phyloP scores from a whole-genome alignment of 2,888 invertebrate species.

The Cenopis cana region DNA sequence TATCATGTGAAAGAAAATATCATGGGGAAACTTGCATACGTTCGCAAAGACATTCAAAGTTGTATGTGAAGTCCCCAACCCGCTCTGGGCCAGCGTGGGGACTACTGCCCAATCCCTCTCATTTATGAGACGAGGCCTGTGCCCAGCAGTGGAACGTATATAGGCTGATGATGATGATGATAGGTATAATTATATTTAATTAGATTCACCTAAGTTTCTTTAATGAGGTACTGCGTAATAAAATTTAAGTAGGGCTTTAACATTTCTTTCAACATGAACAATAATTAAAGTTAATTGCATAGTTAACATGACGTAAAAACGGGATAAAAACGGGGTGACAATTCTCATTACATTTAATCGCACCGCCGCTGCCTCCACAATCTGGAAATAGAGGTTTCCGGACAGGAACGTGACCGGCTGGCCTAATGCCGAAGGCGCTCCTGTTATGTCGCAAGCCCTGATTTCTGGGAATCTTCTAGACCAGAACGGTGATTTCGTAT shows the following conservation, averaged over 20 bases:
- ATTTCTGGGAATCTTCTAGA: constrained; percentile 18
- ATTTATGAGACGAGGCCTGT: no score
- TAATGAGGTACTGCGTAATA: no score
- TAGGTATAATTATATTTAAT: no score
- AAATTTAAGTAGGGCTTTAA: not conserved
- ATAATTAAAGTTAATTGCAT: constrained; percentile 9
- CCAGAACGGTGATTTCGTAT: not conserved
- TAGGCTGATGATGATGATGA: no score
- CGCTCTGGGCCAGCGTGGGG: no score
- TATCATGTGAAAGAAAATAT: no score
- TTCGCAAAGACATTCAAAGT: no score
- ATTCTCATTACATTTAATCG: constrained; percentile 34
- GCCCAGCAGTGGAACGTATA: no score
- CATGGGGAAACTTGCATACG: no score
- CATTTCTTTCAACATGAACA: not conserved
- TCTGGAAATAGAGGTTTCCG: constrained; percentile 27
- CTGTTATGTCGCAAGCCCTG: constrained; percentile 1
- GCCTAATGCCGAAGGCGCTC: constrained; percentile 15
- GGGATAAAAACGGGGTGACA: constrained; percentile 15
- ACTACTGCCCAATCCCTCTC: no score
- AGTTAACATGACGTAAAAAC: constrained; percentile 16
- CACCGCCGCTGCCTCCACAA: constrained; percentile 23
- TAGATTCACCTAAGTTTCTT: no score
- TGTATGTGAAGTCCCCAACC: no score
- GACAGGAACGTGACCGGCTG: constrained; percentile 34